These are phyloP conservation scores for Melospiza melodia DNA, from an alignment of 2,113 vertebrate genomes.

Conservation along the genomic window DNA sequence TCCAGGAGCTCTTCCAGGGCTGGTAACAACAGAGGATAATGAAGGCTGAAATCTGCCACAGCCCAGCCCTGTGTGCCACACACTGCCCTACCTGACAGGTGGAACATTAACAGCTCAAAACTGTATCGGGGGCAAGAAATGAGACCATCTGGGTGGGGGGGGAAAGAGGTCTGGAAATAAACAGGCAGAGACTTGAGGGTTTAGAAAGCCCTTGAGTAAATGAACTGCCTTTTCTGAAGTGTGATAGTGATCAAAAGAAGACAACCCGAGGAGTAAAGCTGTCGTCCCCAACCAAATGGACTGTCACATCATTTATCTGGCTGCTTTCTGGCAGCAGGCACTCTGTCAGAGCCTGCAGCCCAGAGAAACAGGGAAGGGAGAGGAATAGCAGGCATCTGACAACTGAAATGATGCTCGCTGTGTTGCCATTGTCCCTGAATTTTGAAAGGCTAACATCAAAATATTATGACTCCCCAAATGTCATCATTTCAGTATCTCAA, in stretches of 20 bases:
- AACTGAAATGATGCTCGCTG: not conserved
- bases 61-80: not conserved
- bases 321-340: conserved; percentile 31
- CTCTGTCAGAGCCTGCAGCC: conserved; percentile 15
- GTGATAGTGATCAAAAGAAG: conserved; percentile 4
- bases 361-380: not conserved
- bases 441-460: conserved; percentile 73
- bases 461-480: conserved; percentile 72
- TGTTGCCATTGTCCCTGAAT: conserved; percentile 21
- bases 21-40: not conserved
- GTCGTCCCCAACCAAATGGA: not conserved
- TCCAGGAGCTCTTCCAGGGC: not conserved
- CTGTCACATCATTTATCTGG: conserved; percentile 12
- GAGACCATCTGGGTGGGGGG: not conserved
- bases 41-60: not conserved
- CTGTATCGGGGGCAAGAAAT: not conserved
- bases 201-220: conserved; percentile 24
- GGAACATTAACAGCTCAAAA: not conserved
- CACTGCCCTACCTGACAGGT: not conserved
- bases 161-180: not conserved
- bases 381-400: conserved; percentile 2
- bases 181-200: not conserved
- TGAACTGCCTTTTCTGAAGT: not conserved
- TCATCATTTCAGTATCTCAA: conserved; percentile 60
- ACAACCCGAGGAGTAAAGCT: not conserved